Evolutionary conservation across 1,140 invertebrate species (phyloP).

Genomic region (Drosophila tropicalis): DNA sequence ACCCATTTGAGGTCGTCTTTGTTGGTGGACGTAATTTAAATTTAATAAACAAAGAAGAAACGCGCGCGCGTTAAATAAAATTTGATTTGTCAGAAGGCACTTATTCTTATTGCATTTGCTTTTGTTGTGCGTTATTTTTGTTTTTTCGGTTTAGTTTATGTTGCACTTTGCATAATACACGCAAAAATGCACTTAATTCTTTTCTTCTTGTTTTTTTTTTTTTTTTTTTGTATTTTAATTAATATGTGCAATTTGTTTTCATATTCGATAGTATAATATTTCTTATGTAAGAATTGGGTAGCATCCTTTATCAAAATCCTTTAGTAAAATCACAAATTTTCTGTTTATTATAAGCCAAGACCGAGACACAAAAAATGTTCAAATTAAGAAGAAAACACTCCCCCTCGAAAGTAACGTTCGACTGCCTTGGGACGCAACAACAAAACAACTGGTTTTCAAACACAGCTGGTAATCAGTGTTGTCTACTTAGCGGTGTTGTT

Average conservation of each 20-base stretch:
- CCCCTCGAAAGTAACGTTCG: not conserved
- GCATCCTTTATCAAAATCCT: not conserved
- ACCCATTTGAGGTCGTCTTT: constrained; percentile 15
- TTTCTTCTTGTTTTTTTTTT: constrained; percentile 11
- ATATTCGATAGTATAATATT: not conserved
- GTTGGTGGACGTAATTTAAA: constrained; percentile 11
- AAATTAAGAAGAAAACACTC: not conserved
- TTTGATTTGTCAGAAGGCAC: constrained; percentile 29
- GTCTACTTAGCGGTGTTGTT: not conserved
- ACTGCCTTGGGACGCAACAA: not conserved
- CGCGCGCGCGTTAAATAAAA: constrained; percentile 15
- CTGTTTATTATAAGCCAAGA: not conserved
- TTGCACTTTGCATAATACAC: constrained; percentile 51
- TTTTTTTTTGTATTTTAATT: constrained; percentile 28
- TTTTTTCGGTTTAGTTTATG: constrained; percentile 14
- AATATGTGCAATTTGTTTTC: not conserved
- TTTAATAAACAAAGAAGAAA: constrained; percentile 24
- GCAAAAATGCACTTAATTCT: constrained; percentile 16
- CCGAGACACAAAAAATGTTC: not conserved
- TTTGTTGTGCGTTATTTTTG: constrained; percentile 15
- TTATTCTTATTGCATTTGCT: constrained; percentile 22
- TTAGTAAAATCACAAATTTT: not conserved
- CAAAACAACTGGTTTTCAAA: constrained; percentile 5
- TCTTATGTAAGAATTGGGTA: not conserved
- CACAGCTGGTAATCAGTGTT: not conserved